Evolutionary conservation across 1,140 invertebrate genomes (phyloP).

Genomic region (Polyergus mexicanus): DNA sequence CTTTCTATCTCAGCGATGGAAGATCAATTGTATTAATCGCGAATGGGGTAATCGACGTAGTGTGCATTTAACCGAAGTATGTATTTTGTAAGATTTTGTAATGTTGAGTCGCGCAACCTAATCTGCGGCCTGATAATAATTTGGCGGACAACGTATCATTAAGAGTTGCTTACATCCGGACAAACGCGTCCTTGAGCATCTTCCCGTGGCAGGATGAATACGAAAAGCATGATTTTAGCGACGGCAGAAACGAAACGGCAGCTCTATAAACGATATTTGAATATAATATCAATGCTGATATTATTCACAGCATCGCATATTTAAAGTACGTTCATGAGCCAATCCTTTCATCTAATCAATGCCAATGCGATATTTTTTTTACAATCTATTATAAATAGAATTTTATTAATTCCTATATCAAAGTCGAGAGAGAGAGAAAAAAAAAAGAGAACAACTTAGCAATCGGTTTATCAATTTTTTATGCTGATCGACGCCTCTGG

Average conservation of each 20-base stretch:
- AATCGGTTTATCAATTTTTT: constrained; percentile 31
- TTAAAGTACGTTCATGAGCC: not conserved
- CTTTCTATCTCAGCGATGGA: constrained; percentile 20
- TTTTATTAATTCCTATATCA: constrained; percentile 18
- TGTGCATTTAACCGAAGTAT: not conserved
- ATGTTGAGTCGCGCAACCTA: constrained; percentile 35
- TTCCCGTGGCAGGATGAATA: constrained; percentile 5
- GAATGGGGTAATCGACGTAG: not conserved
- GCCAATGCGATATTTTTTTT: not conserved
- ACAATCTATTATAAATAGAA: not conserved
- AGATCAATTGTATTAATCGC: constrained; percentile 22
- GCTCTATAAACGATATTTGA: not conserved
- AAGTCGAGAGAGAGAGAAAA: not conserved
- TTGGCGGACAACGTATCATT: constrained; percentile 52
- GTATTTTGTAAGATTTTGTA: constrained; percentile 53
- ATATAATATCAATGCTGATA: not conserved
- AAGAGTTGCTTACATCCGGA: constrained; percentile 61
- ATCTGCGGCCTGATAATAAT: constrained; percentile 47
- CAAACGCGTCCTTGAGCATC: constrained; percentile 35
- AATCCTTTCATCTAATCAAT: constrained; percentile 7
- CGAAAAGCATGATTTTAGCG: constrained; percentile 13
- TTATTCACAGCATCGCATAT: constrained; percentile 22
- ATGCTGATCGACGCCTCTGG: not conserved
- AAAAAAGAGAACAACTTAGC: not conserved
- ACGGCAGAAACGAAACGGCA: not conserved